Evolutionary conservation across 2,888 invertebrate genomes (phyloP).

Genomic region (Cotesia congregata): DNA sequence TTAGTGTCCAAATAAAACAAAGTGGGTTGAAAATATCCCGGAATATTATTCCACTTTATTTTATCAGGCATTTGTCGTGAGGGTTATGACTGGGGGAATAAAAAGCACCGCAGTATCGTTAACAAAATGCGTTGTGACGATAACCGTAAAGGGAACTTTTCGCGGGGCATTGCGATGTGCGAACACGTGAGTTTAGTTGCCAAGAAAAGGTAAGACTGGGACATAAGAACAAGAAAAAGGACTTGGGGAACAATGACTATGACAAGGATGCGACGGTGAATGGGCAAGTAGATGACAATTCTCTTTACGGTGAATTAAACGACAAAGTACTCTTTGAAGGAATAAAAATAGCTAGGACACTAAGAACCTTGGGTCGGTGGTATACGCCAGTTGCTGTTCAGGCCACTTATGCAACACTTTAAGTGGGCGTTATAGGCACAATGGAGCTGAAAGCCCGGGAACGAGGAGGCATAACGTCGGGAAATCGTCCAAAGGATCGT

Average conservation of each 20-base stretch:
- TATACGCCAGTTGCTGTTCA: conserved; percentile 31
- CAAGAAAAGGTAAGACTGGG: conserved; percentile 16
- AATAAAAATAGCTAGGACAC: neutral
- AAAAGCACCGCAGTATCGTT: conserved; percentile 33
- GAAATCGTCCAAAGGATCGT: conserved; percentile 28
- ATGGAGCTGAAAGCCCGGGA: conserved; percentile 50
- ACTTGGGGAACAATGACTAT: neutral
- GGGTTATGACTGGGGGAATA: conserved; percentile 26
- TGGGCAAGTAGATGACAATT: conserved; percentile 37
- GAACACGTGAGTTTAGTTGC: conserved; percentile 32
- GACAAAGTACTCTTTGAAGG: conserved; percentile 44
- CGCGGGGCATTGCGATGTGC: conserved; percentile 41
- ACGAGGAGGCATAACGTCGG: conserved; percentile 32
- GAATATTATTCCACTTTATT: neutral
- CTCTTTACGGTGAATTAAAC: conserved; percentile 56
- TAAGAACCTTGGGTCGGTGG: conserved; percentile 38
- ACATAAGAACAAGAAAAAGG: neutral
- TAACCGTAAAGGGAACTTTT: conserved; percentile 44
- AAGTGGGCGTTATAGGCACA: conserved; percentile 57
- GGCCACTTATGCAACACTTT: conserved; percentile 55
- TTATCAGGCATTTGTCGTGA: conserved; percentile 18
- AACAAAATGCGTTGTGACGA: conserved; percentile 39
- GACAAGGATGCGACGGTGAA: neutral
- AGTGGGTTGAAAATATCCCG: neutral
- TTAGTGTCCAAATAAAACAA: neutral